A percentile compares a stretch with the other conserved stretches of the same genome.
These are phyloP conservation scores for Geotrypetes seraphini DNA, from an alignment of 2,797 vertebrate genomes.

Conservation along the genomic window DNA sequence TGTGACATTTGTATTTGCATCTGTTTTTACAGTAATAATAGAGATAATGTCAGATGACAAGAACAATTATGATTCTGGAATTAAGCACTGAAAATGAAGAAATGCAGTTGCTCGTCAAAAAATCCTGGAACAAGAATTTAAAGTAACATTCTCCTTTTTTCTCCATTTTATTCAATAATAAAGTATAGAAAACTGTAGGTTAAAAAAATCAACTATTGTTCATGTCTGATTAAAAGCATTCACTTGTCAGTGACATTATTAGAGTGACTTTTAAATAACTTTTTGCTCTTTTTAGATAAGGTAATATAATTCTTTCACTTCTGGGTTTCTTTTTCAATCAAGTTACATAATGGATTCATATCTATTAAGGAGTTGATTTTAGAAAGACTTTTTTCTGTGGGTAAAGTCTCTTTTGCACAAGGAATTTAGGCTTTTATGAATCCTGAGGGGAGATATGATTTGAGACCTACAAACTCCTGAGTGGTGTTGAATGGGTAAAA, in stretches of 20 bases:
- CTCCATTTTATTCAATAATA: conserved; percentile 7
- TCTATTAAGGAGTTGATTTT: no score
- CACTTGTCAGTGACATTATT: conserved; percentile 38
- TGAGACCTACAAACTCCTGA: no score
- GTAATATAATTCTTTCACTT: conserved; percentile 50
- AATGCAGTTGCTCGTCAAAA: conserved; percentile 1
- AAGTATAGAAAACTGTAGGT: conserved; percentile 24
- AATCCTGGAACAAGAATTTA: conserved; percentile 18
- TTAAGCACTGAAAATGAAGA: conserved; percentile 21
- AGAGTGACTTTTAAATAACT: conserved; percentile 51
- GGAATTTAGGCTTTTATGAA: no score
- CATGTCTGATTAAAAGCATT: conserved; percentile 33
- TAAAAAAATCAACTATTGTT: conserved; percentile 34
- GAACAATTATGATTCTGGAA: conserved; percentile 6
- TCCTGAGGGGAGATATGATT: no score
- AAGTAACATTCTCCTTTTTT: conserved; percentile 25
- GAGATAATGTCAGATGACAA: conserved; percentile 1
- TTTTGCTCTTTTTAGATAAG: conserved; percentile 39
- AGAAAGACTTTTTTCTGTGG: no score
- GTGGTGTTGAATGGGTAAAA: no score
- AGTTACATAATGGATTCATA: conserved; percentile 38
- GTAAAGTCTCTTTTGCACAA: no score
- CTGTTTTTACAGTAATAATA: conserved; percentile 15
- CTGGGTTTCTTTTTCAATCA: conserved; percentile 50
- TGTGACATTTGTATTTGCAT: conserved; percentile 18